Evolutionary conservation across 1,140 invertebrate species (phyloP).

Genomic region (Chelonus insularis): DNA sequence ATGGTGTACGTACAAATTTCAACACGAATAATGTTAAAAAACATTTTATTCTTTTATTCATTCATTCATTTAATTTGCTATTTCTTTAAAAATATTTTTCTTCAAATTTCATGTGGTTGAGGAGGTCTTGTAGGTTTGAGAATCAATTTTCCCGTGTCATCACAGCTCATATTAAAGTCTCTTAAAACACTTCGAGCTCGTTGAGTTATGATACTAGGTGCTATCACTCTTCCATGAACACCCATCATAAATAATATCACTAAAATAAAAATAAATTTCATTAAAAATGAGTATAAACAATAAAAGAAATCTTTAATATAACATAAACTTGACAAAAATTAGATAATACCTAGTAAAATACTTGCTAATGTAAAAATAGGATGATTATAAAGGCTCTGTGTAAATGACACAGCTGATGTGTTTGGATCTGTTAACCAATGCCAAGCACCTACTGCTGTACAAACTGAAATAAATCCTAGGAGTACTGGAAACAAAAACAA

Average conservation of each 20-base stretch:
- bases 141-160: conserved; percentile 92
- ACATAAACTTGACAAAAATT: too few relatives aligned
- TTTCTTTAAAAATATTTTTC: too few relatives aligned
- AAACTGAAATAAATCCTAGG: conserved; percentile 80
- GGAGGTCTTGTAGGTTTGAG: conserved; percentile 70
- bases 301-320: neutral
- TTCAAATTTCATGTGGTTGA: conserved; percentile 54
- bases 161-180: conserved; percentile 98
- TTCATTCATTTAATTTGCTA: too few relatives aligned
- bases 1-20: too few relatives aligned
- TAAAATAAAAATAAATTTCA: conserved; percentile 57
- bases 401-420: conserved; percentile 83
- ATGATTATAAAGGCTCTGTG: conserved; percentile 91
- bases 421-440: conserved; percentile 93
- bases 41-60: too few relatives aligned
- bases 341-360: conserved; percentile 70
- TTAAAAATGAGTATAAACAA: neutral
- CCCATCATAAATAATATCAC: conserved; percentile 88
- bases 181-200: conserved; percentile 84
- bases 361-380: conserved; percentile 94
- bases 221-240: conserved; percentile 93
- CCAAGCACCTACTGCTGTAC: conserved; percentile 89
- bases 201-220: conserved; percentile 92
- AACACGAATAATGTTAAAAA: too few relatives aligned
- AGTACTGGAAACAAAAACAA: conserved; percentile 70